Evolutionary conservation across 2,888 invertebrate species (phyloP).

Genomic region (Xestia ashworthii): DNA sequence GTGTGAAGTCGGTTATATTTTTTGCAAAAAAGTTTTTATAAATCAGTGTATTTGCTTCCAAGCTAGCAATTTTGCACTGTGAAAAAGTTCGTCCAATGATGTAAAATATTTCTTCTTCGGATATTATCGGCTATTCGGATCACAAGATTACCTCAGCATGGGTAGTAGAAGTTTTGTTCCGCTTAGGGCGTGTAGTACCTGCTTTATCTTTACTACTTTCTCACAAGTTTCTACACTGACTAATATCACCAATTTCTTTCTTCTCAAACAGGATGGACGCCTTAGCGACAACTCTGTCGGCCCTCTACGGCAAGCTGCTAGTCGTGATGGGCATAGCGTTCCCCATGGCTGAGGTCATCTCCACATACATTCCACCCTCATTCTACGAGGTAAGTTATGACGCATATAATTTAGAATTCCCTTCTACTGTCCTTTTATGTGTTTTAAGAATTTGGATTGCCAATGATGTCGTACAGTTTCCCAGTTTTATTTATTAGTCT

Average conservation of each 20-base stretch:
- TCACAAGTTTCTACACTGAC: not conserved
- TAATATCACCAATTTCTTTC: not conserved
- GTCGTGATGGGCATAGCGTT: constrained; percentile 99
- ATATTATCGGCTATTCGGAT: too few relatives aligned
- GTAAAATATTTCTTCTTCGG: too few relatives aligned
- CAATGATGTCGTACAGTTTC: constrained; percentile 12
- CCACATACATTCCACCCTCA: constrained; percentile 97
- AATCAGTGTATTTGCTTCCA: too few relatives aligned
- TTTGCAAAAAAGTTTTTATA: too few relatives aligned
- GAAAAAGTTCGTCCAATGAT: too few relatives aligned
- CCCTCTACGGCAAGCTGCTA: constrained; percentile 97
- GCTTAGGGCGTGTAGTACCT: too few relatives aligned
- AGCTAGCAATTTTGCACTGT: too few relatives aligned
- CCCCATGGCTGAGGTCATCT: constrained; percentile 98
- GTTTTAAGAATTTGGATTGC: constrained; percentile 30
- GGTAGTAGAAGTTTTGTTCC: too few relatives aligned
- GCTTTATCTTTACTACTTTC: too few relatives aligned
- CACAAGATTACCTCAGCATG: too few relatives aligned
- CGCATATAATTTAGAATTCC: constrained; percentile 18
- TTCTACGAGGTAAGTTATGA: constrained; percentile 95
- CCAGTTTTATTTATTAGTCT: constrained; percentile 3
- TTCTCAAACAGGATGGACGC: constrained; percentile 93
- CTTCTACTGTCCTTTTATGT: constrained; percentile 40
- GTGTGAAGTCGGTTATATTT: too few relatives aligned
- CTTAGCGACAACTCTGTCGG: constrained; percentile 96